Evolutionary conservation across 2,797 vertebrate species (phyloP).

Genomic region (Adrianichthys oophorus): DNA sequence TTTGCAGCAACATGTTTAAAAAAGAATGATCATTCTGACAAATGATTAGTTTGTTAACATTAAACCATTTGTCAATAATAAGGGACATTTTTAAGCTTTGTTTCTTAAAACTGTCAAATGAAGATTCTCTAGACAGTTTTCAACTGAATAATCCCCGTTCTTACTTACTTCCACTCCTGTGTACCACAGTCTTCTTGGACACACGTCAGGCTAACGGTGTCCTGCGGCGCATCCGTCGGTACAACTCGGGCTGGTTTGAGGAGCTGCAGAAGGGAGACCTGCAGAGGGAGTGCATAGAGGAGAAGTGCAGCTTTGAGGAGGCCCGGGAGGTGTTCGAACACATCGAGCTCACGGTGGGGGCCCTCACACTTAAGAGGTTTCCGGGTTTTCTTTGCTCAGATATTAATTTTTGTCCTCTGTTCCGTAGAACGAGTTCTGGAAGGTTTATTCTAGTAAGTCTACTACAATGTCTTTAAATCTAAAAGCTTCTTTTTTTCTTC

Average conservation of each 20-base stretch:
- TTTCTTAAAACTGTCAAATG: no score
- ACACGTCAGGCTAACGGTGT: slow-evolving; percentile 72
- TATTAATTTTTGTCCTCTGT: slow-evolving; percentile 5
- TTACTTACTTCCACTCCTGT: neutral
- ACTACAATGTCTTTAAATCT: neutral
- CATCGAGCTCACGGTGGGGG: slow-evolving; percentile 63
- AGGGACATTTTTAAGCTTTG: no score
- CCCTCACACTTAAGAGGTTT: no score
- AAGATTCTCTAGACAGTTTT: no score
- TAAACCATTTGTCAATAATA: no score
- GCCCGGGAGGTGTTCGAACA: slow-evolving; percentile 87
- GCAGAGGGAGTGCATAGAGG: slow-evolving; percentile 90
- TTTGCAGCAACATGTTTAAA: no score
- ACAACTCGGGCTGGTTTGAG: slow-evolving; percentile 84
- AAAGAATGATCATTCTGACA: no score
- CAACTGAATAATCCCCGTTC: no score
- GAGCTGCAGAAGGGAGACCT: slow-evolving; percentile 85
- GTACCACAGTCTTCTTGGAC: slow-evolving; percentile 82
- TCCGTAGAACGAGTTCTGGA: slow-evolving; percentile 80
- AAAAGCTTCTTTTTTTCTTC: no score
- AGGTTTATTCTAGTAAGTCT: slow-evolving; percentile 66
- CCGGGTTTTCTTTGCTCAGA: no score
- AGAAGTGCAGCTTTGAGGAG: slow-evolving; percentile 89
- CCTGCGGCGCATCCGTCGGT: slow-evolving; percentile 74
- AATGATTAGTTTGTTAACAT: no score